Percentiles rank a stretch among this genome's conserved stretches.
Evolutionary conservation across 2,797 vertebrate genomes (phyloP).

Genomic region (Triplophysa bombifrons): DNA sequence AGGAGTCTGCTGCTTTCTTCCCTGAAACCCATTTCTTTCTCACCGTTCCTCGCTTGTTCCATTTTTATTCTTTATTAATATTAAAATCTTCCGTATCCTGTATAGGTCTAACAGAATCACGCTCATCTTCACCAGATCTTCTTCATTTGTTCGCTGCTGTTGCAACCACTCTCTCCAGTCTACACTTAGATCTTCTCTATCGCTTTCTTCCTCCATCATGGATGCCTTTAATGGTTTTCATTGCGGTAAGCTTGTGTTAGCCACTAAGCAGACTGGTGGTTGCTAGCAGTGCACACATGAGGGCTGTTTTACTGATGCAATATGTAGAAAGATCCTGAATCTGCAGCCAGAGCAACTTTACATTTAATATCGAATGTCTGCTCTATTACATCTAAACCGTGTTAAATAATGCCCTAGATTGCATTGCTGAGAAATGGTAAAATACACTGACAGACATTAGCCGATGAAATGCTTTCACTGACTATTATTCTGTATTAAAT

Average conservation of each 20-base stretch:
- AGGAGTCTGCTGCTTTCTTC: constrained; percentile 29
- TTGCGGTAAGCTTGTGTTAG: constrained; percentile 32
- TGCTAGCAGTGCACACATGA: constrained; percentile 22
- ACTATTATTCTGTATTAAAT: neutral
- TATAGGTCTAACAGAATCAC: constrained; percentile 22
- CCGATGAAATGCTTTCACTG: neutral
- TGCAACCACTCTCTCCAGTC: neutral
- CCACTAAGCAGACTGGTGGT: constrained; percentile 16
- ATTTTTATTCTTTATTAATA: neutral
- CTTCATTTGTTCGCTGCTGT: neutral
- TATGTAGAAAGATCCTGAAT: constrained; percentile 40
- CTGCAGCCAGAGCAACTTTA: constrained; percentile 24
- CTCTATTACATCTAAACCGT: constrained; percentile 5
- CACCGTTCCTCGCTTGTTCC: constrained; percentile 23
- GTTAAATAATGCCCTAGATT: neutral
- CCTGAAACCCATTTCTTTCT: constrained; percentile 32
- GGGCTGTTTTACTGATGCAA: constrained; percentile 43
- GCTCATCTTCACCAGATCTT: neutral
- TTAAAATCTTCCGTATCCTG: constrained; percentile 22
- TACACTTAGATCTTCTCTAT: constrained; percentile 4
- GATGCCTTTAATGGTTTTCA: constrained; percentile 44
- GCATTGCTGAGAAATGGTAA: neutral
- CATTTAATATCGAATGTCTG: neutral
- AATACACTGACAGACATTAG: neutral
- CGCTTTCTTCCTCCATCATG: constrained; percentile 33